These are phyloP conservation scores for Penaeus monodon DNA, from an alignment of 2,888 invertebrate species.

Conservation along the genomic window DNA sequence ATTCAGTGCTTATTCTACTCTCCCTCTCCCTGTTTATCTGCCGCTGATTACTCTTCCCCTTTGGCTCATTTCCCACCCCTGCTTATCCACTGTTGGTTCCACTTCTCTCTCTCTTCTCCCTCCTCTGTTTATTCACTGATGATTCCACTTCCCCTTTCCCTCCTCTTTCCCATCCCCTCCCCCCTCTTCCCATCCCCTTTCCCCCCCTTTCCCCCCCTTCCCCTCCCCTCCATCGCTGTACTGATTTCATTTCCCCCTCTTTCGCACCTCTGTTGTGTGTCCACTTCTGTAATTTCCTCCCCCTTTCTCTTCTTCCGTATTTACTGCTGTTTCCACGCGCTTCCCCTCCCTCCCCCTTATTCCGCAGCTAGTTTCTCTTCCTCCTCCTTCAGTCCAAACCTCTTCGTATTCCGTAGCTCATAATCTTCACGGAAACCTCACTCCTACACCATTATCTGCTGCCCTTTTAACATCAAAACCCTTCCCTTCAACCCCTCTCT, in stretches of 20 bases:
- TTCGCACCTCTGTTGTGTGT: neutral
- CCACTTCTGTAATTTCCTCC: neutral
- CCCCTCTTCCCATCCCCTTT: fast-evolving
- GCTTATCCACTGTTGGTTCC: too few species aligned
- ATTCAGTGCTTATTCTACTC: neutral
- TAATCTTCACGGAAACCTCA: too few species aligned
- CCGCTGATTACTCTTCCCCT: neutral
- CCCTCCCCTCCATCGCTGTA: too few species aligned
- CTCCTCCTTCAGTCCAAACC: neutral
- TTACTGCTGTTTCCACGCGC: neutral
- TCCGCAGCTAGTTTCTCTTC: neutral
- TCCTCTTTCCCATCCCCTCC: too few species aligned
- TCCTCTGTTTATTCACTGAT: too few species aligned
- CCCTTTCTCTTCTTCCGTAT: neutral
- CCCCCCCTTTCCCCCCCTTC: too few species aligned
- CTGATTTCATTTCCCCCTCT: too few species aligned
- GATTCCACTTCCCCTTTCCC: too few species aligned
- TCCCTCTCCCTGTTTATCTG: neutral
- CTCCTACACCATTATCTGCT: too few species aligned
- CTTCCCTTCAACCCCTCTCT: too few species aligned
- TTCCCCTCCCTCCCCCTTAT: neutral
- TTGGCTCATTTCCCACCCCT: neutral
- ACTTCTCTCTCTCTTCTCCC: too few species aligned
- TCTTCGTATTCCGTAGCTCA: neutral
- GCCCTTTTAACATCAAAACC: too few species aligned